Percentiles rank a stretch among this genome's conserved stretches.
phyloP scores from a whole-genome alignment of 2,113 vertebrate species.

The Gambusia holbrooki region DNA sequence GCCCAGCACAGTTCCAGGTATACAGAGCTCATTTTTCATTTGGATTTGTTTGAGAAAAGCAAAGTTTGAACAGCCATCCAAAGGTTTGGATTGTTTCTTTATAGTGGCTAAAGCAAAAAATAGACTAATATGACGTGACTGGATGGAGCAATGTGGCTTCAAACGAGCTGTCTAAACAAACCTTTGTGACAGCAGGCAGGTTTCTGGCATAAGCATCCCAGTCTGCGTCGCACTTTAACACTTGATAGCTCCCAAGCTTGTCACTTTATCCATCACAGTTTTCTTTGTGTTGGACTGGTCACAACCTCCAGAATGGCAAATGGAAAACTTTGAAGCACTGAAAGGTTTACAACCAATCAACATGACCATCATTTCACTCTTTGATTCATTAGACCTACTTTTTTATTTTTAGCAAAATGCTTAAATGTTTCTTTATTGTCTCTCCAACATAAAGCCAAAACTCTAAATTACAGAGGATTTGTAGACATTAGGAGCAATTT shows the following conservation, averaged over 20 bases:
- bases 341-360: conserved; percentile 40
- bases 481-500: conserved; percentile 64
- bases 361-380: conserved; percentile 23
- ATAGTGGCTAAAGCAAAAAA: conserved; percentile 62
- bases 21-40: conserved; percentile 70
- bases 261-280: conserved; percentile 42
- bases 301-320: conserved; percentile 39
- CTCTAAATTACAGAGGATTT: conserved; percentile 54
- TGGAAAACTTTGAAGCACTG: conserved; percentile 36
- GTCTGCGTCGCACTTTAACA: conserved; percentile 52
- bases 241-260: conserved; percentile 26
- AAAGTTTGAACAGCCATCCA: conserved; percentile 54
- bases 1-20: conserved; percentile 42
- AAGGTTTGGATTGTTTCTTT: conserved; percentile 49
- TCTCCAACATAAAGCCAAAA: conserved; percentile 57
- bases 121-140: conserved; percentile 61
- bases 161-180: conserved; percentile 73
- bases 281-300: conserved; percentile 46
- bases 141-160: conserved; percentile 66
- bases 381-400: conserved; percentile 42
- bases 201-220: conserved; percentile 58
- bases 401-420: conserved; percentile 63
- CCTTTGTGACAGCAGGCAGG: conserved; percentile 70
- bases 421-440: conserved; percentile 64
- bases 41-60: conserved; percentile 75